Evolutionary conservation across 2,888 invertebrate species (phyloP).

Genomic region (Dicyrtomina minuta): DNA sequence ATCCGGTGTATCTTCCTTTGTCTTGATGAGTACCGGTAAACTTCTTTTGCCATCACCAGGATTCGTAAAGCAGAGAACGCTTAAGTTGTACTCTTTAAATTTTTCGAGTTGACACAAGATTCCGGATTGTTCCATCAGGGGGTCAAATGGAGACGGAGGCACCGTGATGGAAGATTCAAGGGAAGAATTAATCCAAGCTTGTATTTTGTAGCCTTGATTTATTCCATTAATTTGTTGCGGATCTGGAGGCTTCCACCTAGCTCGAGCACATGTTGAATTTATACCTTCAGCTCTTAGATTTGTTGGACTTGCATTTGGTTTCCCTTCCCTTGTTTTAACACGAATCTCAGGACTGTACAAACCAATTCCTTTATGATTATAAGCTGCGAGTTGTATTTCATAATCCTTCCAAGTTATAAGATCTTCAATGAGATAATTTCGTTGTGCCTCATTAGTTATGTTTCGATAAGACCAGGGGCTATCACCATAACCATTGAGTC

Average conservation of each 20-base stretch:
- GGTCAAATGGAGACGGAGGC: conserved; percentile 84
- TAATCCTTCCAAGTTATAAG: conserved; percentile 98
- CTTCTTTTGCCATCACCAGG: conserved; percentile 92
- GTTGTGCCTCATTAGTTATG: conserved; percentile 87
- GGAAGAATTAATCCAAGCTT: conserved; percentile 67
- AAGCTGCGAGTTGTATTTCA: conserved; percentile 92
- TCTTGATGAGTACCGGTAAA: conserved; percentile 71
- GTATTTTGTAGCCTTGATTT: conserved; percentile 93
- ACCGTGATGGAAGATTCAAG: conserved; percentile 65
- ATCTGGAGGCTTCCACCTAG: conserved; percentile 95
- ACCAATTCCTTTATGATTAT: conserved; percentile 94
- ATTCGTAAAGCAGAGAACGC: conserved; percentile 94
- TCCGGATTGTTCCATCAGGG: conserved; percentile 79
- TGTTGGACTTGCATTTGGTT: conserved; percentile 88
- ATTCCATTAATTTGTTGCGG: conserved; percentile 98
- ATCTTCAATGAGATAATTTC: conserved; percentile 86
- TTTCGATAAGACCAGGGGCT: conserved; percentile 90
- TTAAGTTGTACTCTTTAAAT: conserved; percentile 83
- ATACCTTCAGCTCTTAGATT: conserved; percentile 73
- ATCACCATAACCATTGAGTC: conserved; percentile 85
- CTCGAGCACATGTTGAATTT: conserved; percentile 80
- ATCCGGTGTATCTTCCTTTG: conserved; percentile 90
- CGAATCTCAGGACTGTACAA: conserved; percentile 85
- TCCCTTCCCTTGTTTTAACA: conserved; percentile 94
- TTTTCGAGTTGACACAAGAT: conserved; percentile 74